These are phyloP conservation scores for Zapornia atra DNA, from an alignment of 2,113 vertebrate species.

Conservation along the genomic window DNA sequence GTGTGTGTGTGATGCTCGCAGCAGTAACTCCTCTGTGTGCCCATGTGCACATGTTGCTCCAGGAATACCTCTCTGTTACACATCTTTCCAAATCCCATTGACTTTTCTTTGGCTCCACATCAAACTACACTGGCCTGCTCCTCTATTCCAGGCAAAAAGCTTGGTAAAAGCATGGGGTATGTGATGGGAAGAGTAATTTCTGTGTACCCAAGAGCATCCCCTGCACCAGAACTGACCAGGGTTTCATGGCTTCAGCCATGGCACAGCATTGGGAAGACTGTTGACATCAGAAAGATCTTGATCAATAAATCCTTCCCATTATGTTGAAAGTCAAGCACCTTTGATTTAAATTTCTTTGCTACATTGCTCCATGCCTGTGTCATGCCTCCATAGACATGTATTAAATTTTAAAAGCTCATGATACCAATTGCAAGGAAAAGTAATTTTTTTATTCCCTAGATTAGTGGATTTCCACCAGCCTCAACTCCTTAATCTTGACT, in stretches of 20 bases:
- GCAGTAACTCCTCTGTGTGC: background rate
- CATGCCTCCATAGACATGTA: fast-evolving
- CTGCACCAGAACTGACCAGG: fast-evolving
- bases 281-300: background rate
- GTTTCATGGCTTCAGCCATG: fast-evolving
- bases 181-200: background rate
- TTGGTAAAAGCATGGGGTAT: background rate
- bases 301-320: background rate
- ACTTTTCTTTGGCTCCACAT: conserved; percentile 1
- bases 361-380: background rate
- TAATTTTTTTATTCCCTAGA: background rate
- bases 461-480: background rate
- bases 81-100: background rate
- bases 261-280: fast-evolving
- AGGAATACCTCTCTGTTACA: background rate
- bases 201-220: background rate
- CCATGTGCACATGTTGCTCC: background rate
- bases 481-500: background rate
- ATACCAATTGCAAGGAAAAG: background rate
- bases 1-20: background rate
- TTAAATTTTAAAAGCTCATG: background rate
- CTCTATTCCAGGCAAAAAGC: background rate
- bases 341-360: background rate
- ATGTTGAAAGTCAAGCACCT: background rate
- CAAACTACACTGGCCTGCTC: background rate